Conservation (phyloP, 2,888 invertebrate genomes). For the Dione vanillae region DNA sequence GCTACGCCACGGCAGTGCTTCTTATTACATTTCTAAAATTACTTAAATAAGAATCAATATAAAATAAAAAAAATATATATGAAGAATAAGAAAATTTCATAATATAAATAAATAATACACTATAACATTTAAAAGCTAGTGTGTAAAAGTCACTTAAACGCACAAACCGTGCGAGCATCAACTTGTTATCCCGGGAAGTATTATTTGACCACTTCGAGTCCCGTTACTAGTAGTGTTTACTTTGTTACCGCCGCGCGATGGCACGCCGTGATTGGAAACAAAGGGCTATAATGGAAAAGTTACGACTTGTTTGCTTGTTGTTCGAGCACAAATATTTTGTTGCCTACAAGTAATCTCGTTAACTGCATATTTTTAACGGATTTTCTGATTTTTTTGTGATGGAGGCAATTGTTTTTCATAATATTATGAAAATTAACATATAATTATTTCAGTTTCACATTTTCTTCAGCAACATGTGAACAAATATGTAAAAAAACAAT, state of each 20-base stretch:
- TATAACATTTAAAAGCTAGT: neutral
- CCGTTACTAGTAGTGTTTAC: slow-evolving; percentile 39
- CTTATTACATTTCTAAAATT: too few species aligned
- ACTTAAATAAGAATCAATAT: too few species aligned
- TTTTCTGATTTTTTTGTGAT: too few species aligned
- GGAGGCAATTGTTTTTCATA: too few species aligned
- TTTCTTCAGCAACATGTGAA: too few species aligned
- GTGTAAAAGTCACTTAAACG: slow-evolving; percentile 34
- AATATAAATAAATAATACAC: neutral
- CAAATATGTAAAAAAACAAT: too few species aligned
- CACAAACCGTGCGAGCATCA: slow-evolving; percentile 38
- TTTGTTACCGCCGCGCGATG: slow-evolving; percentile 32
- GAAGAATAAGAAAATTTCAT: too few species aligned
- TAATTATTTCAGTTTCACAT: too few species aligned
- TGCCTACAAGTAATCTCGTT: slow-evolving; percentile 12
- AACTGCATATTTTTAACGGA: slow-evolving; percentile 3
- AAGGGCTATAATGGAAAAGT: slow-evolving; percentile 25
- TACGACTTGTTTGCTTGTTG: slow-evolving; percentile 7
- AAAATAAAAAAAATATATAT: neutral
- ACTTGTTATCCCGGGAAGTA: slow-evolving; percentile 40
- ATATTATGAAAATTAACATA: too few species aligned
- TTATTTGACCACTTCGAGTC: slow-evolving; percentile 43
- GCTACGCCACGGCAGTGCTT: too few species aligned
- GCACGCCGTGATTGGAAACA: slow-evolving; percentile 11
- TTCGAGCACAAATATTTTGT: slow-evolving; percentile 20